These are phyloP conservation scores for Brachyhypopomus gauderio DNA, from an alignment of 2,113 vertebrate genomes.

Conservation along the genomic window DNA sequence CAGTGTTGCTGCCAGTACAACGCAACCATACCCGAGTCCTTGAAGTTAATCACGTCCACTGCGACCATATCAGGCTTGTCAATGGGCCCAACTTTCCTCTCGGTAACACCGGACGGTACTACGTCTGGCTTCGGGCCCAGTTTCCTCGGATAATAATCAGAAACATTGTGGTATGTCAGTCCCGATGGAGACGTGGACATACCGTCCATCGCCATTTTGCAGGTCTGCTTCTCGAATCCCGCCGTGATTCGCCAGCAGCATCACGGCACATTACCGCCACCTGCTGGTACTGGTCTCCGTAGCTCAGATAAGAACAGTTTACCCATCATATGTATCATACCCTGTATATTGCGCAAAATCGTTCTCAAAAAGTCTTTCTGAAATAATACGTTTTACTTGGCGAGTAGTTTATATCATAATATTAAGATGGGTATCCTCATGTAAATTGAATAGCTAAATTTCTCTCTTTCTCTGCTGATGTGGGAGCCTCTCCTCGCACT, in stretches of 20 bases:
- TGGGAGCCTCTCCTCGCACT: too few species aligned
- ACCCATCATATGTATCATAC: too few species aligned
- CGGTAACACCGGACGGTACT: constrained; percentile 78
- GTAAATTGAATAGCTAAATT: too few species aligned
- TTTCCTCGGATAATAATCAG: constrained; percentile 77
- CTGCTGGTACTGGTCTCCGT: background rate
- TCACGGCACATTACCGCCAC: background rate
- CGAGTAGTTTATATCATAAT: too few species aligned
- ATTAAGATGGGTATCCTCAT: too few species aligned
- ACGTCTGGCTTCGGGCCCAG: constrained; percentile 79
- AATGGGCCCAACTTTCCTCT: constrained; percentile 72
- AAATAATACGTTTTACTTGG: too few species aligned
- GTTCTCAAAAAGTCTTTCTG: too few species aligned
- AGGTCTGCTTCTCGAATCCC: background rate
- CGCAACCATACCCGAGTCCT: constrained; percentile 63
- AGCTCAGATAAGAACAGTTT: too few species aligned
- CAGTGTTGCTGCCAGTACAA: background rate
- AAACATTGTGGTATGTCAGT: constrained; percentile 66
- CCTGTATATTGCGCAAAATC: too few species aligned
- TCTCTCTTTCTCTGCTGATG: too few species aligned
- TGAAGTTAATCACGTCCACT: constrained; percentile 74
- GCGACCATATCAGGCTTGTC: constrained; percentile 80
- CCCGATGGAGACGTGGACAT: constrained; percentile 73
- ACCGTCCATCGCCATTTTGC: constrained; percentile 72
- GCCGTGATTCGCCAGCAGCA: background rate